A percentile compares a stretch with the other conserved stretches of the same genome.
These are phyloP conservation scores for Myocastor coypus DNA, from an alignment of 2,113 vertebrate genomes.

Conservation along the genomic window DNA sequence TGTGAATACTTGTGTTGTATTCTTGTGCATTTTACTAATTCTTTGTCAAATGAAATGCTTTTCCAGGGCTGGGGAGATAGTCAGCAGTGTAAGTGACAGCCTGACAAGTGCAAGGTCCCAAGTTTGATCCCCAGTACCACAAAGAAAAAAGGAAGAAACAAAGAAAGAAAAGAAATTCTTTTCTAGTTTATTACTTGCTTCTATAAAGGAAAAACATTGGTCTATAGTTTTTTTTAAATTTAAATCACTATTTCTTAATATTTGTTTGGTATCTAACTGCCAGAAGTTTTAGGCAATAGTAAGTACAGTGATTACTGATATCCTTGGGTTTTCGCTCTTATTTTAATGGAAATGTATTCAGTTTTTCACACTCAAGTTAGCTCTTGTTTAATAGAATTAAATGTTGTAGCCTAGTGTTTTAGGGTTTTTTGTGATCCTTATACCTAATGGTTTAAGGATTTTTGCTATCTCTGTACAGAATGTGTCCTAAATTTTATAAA, in stretches of 20 bases:
- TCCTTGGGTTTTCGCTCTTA: not conserved
- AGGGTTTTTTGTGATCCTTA: not conserved
- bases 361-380: not conserved
- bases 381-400: not conserved
- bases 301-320: not conserved
- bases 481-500: not conserved
- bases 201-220: not conserved
- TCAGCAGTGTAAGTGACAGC: too few relatives aligned
- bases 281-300: conserved; percentile 19
- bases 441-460: not conserved
- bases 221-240: not conserved
- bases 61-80: not conserved
- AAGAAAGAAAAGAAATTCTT: not conserved
- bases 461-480: not conserved
- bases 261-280: conserved; percentile 32
- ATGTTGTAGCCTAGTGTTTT: not conserved
- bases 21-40: not conserved
- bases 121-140: too few relatives aligned
- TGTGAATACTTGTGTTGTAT: not conserved
- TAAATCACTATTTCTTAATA: conserved; percentile 12
- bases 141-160: too few relatives aligned
- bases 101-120: too few relatives aligned
- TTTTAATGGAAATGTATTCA: not conserved
- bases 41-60: conserved; percentile 21
- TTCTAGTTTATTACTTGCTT: not conserved